Evolutionary conservation across 2,113 vertebrate genomes (phyloP).

Genomic region (Penelope pileata): DNA sequence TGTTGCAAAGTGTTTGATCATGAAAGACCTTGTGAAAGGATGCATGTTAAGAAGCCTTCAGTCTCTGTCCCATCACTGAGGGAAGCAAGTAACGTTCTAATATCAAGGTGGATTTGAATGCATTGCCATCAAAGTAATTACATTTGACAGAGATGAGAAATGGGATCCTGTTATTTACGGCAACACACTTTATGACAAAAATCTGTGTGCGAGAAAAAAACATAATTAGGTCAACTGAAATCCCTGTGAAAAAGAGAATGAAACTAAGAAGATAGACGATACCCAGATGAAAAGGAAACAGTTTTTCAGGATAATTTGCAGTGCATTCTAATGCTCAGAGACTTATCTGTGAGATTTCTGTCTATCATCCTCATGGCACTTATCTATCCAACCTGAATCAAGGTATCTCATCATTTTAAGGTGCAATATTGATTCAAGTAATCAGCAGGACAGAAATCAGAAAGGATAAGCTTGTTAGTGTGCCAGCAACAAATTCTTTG

Average conservation of each 20-base stretch:
- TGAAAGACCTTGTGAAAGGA: neutral
- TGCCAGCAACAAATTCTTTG: neutral
- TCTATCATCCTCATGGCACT: neutral
- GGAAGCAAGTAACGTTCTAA: neutral
- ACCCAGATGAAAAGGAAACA: neutral
- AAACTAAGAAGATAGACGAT: neutral
- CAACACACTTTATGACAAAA: conserved; percentile 6
- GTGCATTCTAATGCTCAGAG: neutral
- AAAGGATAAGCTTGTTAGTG: neutral
- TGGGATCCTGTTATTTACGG: neutral
- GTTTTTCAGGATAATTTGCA: neutral
- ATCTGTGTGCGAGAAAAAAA: neutral
- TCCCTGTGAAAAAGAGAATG: neutral
- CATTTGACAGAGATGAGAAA: conserved; percentile 33
- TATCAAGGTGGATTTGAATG: neutral
- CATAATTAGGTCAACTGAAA: conserved; percentile 13
- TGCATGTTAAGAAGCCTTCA: neutral
- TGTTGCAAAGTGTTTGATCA: neutral
- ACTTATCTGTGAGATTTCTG: neutral
- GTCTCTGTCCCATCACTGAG: neutral
- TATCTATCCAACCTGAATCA: neutral
- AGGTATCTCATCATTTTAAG: neutral
- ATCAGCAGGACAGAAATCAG: neutral
- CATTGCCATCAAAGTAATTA: conserved; percentile 9
- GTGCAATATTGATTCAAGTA: neutral